Base-by-base conservation (phyloP, 2,113 vertebrate genomes). In the Urocynchramus pylzowi region DNA sequence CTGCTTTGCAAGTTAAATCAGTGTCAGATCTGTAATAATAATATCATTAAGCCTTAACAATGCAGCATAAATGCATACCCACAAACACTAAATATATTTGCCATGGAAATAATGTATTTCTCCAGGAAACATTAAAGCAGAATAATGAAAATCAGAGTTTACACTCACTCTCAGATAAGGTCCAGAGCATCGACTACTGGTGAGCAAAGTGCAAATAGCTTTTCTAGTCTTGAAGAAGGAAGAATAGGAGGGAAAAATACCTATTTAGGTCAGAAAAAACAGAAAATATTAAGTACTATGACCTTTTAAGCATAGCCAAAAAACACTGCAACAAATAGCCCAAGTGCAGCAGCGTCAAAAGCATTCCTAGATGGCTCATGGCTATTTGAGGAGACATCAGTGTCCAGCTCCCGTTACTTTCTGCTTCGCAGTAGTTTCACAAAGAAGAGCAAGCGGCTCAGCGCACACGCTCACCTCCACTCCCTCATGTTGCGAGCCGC, bases 381-480 rank as follows among this genome's bases (percentile, higher is more conserved):
- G 6, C 45, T 35, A 4, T 7, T 15, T 4, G 5, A n/a, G 15
- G 3, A 27, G 20, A 14, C 8, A 1, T 6, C 37, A 5, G 21
- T 1, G 33, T 0, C 6, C 39, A 7, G 22, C 13, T 39, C 14
- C 44, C 10, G 3, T 0, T 20, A 9, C 3, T 24, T 50, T 8
- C 16, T 0, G 17, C 23, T 24, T 5, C 7, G 6, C 0, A 42
- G 14, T 2, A 16, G 13, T 9, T 33, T 28, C 26, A 8, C 30
- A 14, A 1, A 0, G 8, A 22, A 11, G 4, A 1, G 5, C 5
- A 16, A 3, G 22, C 3, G 9, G 8, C 16, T 5, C 28, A 2
- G 39, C 10, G 2, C 0, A 6, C 28, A 21, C 16, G 15, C 20
- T 47, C 69, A 3, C 31, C n/a, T 5, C 6, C 74, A 2, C 8